Conservation (phyloP, 2,113 vertebrate genomes). For the Alethe castanea region DNA sequence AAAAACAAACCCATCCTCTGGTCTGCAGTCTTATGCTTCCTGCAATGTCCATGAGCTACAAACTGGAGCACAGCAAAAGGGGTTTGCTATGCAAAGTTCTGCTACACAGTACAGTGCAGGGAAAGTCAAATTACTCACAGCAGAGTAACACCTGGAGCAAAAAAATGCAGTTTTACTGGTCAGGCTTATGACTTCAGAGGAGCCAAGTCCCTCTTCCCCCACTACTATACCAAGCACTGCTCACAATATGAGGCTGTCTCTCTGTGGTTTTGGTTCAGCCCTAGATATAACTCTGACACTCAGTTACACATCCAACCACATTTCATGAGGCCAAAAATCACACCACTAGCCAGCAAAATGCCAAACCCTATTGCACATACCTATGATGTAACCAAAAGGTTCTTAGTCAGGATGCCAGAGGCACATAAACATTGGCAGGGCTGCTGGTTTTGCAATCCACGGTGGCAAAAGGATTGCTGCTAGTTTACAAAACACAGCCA, state of each 20-base stretch:
- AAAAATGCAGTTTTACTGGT: not conserved
- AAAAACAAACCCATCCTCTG: not conserved
- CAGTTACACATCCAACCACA: not conserved
- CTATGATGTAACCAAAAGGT: not conserved
- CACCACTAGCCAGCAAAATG: not conserved
- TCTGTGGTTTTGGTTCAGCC: not conserved
- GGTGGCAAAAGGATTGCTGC: not conserved
- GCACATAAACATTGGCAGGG: constrained; percentile 37
- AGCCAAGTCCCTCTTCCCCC: not conserved
- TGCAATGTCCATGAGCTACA: not conserved
- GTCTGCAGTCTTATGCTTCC: not conserved
- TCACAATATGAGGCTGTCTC: not conserved
- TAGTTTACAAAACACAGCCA: constrained; percentile 27
- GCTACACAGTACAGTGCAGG: not conserved
- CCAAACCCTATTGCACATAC: not conserved
- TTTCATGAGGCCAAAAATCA: not conserved
- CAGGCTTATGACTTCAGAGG: not conserved
- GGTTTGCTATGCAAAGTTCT: not conserved
- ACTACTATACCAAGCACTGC: not conserved
- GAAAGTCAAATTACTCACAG: not conserved
- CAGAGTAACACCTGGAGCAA: not conserved
- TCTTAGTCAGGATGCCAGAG: constrained; percentile 16
- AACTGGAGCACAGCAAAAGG: not conserved
- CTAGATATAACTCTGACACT: not conserved
- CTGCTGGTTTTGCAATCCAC: not conserved